A percentile compares a stretch with the other conserved stretches of the same genome.
Evolutionary conservation across 2,888 invertebrate species (phyloP).

Genomic region (Stenurella melanura): DNA sequence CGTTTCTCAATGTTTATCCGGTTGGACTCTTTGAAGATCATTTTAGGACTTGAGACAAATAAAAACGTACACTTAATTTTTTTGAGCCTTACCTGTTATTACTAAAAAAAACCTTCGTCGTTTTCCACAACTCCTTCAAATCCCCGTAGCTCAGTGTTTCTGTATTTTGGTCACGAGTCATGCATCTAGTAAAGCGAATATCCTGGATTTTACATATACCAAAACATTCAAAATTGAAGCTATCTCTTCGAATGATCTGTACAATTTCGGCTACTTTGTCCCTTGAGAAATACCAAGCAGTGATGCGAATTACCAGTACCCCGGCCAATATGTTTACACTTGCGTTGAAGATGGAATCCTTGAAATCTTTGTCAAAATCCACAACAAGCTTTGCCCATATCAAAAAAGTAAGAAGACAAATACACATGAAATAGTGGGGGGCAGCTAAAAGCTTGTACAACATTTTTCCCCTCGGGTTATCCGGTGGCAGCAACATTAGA

Average conservation of each 20-base stretch:
- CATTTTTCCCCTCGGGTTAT: constrained; percentile 17
- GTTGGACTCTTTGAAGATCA: too few relatives aligned
- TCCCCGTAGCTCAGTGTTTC: not conserved
- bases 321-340: constrained; percentile 36
- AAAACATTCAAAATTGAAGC: constrained; percentile 44
- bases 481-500: constrained; percentile 40
- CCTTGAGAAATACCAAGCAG: constrained; percentile 33
- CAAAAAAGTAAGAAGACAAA: constrained; percentile 18
- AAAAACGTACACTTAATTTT: too few relatives aligned
- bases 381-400: constrained; percentile 30
- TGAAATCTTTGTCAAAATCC: constrained; percentile 30
- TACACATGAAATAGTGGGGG: constrained; percentile 35
- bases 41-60: too few relatives aligned
- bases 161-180: not conserved
- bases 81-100: too few relatives aligned
- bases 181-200: not conserved
- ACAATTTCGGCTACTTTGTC: constrained; percentile 16
- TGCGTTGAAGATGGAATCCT: constrained; percentile 37
- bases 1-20: too few relatives aligned
- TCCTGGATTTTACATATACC: constrained; percentile 15
- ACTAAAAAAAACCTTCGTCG: not conserved
- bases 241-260: constrained; percentile 14
- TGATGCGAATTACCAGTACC: constrained; percentile 31
- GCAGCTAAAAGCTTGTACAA: constrained; percentile 35
- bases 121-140: not conserved